Evolutionary conservation across 2,888 invertebrate genomes (phyloP), one percentile per base, ranked within the genome.

Genomic region (Meiosimyza decipiens): DNA sequence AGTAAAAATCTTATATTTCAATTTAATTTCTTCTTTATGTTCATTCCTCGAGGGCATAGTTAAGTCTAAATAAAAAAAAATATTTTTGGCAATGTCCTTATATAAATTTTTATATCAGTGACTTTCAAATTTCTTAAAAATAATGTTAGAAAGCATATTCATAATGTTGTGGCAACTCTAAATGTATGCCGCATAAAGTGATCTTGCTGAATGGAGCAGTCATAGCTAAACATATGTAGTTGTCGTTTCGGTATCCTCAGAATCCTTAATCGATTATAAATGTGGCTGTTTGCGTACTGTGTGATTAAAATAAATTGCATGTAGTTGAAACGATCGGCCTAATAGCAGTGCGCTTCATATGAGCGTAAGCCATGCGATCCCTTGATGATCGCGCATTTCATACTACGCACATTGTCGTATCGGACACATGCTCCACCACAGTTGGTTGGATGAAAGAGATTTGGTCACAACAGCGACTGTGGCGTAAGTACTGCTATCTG

Each of bases 271-370:
- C 83, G 83, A 80, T 82, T 82, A 82, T 81, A 80, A 82, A 82
- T 81, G 83, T 79, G 83, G 64, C 65, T 65, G 68, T 67, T 72
- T 67, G 75, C 54, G 59, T 54, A n/a, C 70, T 77, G 82, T 83
- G 82, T 80, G 82, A 83, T 81, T 82, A 79, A 83, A 82, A 83
- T 80, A 83, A 83, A 83, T 83, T 83, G 83, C 81, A 78, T 78
- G 77, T 74, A 69, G 73, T 75, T 40, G 67, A 66, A 70, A 54
- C 55, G 72, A 72, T 73, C 52, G 59, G 40, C 70, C 71, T 74
- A 72, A 73, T 72, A 76, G 72, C 57, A 57, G 67, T 16, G 50
- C 40, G 54, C 70, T 47, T 16, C 18, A 33, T 40, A 40, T 40
- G 40, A 40, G n/a, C 18, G 40, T 13, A 18, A 40, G 65, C 65